phyloP scores from a whole-genome alignment of 2,888 invertebrate species.

The Megamerina dolium region DNA sequence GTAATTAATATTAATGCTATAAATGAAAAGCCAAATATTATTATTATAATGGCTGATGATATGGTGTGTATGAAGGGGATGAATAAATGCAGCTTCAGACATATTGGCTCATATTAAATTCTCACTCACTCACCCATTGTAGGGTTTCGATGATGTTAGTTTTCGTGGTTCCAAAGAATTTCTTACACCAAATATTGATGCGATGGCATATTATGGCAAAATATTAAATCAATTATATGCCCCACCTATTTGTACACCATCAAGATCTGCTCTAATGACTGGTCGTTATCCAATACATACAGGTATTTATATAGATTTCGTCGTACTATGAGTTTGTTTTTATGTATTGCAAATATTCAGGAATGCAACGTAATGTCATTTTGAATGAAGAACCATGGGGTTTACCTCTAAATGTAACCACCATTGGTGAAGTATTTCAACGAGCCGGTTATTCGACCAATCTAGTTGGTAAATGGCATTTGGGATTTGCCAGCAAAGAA shows the following conservation, averaged over 20 bases:
- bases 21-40: conserved; percentile 55
- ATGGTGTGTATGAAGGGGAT: conserved; percentile 55
- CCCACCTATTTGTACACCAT: conserved; percentile 79
- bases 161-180: conserved; percentile 88
- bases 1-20: neutral
- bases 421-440: conserved; percentile 64
- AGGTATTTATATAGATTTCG: conserved; percentile 47
- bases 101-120: neutral
- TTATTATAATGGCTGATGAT: conserved; percentile 77
- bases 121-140: neutral
- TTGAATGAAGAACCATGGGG: conserved; percentile 65
- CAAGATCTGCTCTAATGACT: conserved; percentile 73
- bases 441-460: conserved; percentile 76
- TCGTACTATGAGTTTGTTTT: too few species aligned
- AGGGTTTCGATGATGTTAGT: conserved; percentile 91
- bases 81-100: too few species aligned
- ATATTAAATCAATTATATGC: conserved; percentile 76
- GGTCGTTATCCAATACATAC: conserved; percentile 82
- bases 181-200: conserved; percentile 84
- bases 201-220: conserved; percentile 75
- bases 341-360: conserved; percentile 40
- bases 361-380: conserved; percentile 68
- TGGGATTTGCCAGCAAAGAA: conserved; percentile 65
- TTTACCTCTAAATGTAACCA: conserved; percentile 60
- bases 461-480: conserved; percentile 87